Evolutionary conservation across 2,113 vertebrate species (phyloP).

Genomic region (Megaceryle torquata): DNA sequence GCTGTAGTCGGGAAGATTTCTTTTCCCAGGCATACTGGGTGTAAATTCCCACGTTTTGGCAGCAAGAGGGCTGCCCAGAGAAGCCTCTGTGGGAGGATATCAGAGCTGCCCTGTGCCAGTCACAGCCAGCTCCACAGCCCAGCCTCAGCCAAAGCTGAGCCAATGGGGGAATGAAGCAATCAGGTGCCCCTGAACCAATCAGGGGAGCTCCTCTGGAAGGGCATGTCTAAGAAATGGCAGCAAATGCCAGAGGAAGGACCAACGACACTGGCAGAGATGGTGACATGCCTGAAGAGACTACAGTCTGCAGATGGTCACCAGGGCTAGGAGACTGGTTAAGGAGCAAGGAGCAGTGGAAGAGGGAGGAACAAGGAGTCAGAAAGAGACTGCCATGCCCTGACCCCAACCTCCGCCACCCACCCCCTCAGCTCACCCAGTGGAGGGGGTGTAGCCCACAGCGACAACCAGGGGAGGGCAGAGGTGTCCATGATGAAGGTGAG

Average conservation of each 20-base stretch:
- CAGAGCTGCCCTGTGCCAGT: background rate
- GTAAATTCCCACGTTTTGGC: background rate
- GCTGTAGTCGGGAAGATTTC: too few relatives aligned
- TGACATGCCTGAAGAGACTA: fast-evolving
- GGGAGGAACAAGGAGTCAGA: background rate
- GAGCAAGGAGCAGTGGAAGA: background rate
- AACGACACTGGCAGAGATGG: fast-evolving
- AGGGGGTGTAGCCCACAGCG: fast-evolving
- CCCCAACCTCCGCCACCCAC: background rate
- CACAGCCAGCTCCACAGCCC: background rate
- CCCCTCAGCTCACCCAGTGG: background rate
- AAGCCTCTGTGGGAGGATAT: background rate
- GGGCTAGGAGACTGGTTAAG: fast-evolving
- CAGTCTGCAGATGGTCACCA: background rate
- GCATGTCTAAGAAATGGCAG: fast-evolving
- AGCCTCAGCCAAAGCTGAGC: background rate
- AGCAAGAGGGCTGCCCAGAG: too few relatives aligned
- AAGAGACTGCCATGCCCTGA: background rate
- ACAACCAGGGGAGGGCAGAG: fast-evolving
- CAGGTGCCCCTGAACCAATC: background rate
- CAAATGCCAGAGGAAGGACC: fast-evolving
- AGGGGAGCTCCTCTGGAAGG: background rate
- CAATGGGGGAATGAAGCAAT: background rate
- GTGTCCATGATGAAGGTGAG: background rate
- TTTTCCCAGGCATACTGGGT: background rate